A percentile compares a stretch with the other conserved stretches of the same genome.
Evolutionary conservation across 2,797 vertebrate species (phyloP).

Genomic region (Anguilla marmorata): DNA sequence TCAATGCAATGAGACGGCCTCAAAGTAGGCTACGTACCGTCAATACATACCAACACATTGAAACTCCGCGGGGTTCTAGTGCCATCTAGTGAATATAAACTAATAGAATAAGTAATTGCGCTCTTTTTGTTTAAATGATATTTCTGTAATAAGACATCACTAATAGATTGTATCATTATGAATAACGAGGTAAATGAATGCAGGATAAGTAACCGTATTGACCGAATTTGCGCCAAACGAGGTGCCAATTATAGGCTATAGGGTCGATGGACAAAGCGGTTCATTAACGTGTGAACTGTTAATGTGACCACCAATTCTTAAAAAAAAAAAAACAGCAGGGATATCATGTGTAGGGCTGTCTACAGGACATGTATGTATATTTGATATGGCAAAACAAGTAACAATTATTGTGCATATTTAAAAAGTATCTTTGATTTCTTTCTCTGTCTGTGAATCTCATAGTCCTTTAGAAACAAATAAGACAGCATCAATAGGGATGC

Average conservation of each 20-base stretch:
- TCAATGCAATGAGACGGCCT: not conserved
- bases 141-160: not conserved
- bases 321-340: not conserved
- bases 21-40: not conserved
- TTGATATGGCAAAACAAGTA: not conserved
- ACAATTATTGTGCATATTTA: not conserved
- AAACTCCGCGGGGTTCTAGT: not conserved
- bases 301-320: too few relatives aligned
- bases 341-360: not conserved
- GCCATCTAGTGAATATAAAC: conserved; percentile 23
- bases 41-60: not conserved
- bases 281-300: not conserved
- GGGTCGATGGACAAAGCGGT: not conserved
- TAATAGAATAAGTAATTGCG: not conserved
- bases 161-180: too few relatives aligned
- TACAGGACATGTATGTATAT: not conserved
- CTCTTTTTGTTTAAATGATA: not conserved
- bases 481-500: not conserved
- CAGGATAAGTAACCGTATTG: not conserved
- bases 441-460: not conserved
- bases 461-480: not conserved
- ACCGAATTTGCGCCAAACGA: not conserved
- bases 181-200: not conserved
- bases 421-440: not conserved
- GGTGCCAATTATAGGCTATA: not conserved